Base-by-base conservation (phyloP, 2,113 vertebrate genomes). In the Ochotona curzoniae region DNA sequence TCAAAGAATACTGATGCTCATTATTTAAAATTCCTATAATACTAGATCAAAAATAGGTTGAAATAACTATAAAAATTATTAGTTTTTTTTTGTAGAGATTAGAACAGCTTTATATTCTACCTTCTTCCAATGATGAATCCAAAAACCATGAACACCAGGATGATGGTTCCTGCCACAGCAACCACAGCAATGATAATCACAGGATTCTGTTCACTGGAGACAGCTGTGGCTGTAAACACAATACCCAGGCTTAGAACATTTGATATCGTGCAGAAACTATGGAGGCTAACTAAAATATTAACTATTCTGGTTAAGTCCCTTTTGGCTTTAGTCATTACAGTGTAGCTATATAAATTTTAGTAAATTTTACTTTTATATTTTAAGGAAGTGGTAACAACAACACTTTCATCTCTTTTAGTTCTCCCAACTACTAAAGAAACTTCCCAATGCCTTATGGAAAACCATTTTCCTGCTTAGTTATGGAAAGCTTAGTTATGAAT, bases 121-220 rank as follows among this genome's bases (percentile, higher is more conserved):
- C 99, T 99, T 99, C 99, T 98, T 97, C 99, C 99, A 8, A 99
- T 99, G 98, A 99, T 99, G 98, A 99, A 99, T 97, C 99, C 99
- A 92, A 99, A 99, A 93, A 99, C 99, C 99, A 99, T 99, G 98
- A 99, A 99, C 80, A 99, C 99, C 98, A 99, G 98, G 97, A 99
- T 99, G 97, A 99, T 99, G 97, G 99, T 99, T 96, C 99, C 99
- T 80, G 99, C 99, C 91, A 99, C 99, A 23, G 99, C 99, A 92
- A 99, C 99, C 97, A 99, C 99, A 20, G 99, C 99, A 73, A 99
- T 99, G 96, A 99, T 99, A 97, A 99, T 99, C 93, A 99, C 99
- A 67, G 99, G 99, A 96, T 99, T 99, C 98, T 99, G 99, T 96
- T 99, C 99, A 91, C 99, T 99, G 96, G 99, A 99, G 95, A 99